Evolutionary conservation across 2,888 invertebrate genomes (phyloP).

Genomic region (Axea sp.): DNA sequence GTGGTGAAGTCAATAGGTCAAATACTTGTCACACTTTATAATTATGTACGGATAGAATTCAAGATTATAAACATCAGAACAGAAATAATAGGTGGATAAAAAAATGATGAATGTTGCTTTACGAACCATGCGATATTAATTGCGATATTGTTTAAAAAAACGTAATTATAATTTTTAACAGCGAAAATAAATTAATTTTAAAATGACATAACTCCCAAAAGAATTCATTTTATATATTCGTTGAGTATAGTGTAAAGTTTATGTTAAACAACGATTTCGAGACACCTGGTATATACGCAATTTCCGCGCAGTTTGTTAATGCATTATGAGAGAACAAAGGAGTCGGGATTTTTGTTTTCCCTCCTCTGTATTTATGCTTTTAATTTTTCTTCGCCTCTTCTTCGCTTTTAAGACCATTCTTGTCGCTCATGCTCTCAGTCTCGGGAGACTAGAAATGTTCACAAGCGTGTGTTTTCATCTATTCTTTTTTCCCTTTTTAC

Average conservation of each 20-base stretch:
- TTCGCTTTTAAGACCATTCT: conserved; percentile 49
- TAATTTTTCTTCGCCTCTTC: conserved; percentile 52
- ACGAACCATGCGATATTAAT: no score
- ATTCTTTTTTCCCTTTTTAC: conserved; percentile 48
- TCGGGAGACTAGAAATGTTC: conserved; percentile 47
- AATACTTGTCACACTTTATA: no score
- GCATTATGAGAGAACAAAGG: conserved; percentile 51
- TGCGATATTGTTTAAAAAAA: no score
- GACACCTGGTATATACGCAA: conserved; percentile 30
- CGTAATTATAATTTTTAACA: no score
- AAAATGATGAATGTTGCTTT: no score
- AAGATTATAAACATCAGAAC: no score
- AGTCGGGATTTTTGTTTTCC: conserved; percentile 38
- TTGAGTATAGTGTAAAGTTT: conserved; percentile 5
- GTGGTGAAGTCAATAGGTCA: no score
- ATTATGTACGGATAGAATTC: no score
- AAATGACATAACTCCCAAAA: neutral
- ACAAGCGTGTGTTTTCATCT: conserved; percentile 48
- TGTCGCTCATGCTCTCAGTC: conserved; percentile 46
- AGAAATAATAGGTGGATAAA: no score
- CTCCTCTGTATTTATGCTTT: conserved; percentile 50
- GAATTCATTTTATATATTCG: no score
- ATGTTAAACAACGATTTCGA: conserved; percentile 24
- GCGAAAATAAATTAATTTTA: no score
- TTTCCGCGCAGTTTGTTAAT: conserved; percentile 49